Percentiles rank a stretch among this genome's conserved stretches.
Evolutionary conservation across 2,113 vertebrate species (phyloP).

Genomic region (crab-eating macaque (Macaca fascicularis)): DNA sequence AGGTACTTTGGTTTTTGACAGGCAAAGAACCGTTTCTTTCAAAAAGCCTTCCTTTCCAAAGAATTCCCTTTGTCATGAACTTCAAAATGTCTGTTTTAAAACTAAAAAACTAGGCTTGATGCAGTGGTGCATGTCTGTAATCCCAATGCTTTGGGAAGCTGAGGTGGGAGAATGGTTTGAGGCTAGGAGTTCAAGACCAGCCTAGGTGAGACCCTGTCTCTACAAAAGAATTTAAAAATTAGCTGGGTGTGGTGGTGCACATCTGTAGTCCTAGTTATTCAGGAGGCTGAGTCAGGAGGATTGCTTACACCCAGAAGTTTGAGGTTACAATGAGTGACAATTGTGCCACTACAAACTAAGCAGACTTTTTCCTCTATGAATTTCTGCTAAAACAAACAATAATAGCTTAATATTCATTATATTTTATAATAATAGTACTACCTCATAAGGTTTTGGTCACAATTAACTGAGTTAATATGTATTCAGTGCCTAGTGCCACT

Average conservation of each 20-base stretch:
- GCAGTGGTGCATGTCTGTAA: no score
- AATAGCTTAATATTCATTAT: neutral
- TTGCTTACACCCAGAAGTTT: neutral
- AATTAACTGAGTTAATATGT: neutral
- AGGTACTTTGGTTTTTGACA: neutral
- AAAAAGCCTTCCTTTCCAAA: neutral
- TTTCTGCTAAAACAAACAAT: neutral
- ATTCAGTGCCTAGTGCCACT: neutral
- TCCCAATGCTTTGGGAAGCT: no score
- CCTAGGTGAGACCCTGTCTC: no score
- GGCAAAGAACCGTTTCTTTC: neutral
- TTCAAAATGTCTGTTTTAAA: constrained; percentile 27
- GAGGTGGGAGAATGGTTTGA: no score
- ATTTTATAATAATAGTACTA: constrained; percentile 7
- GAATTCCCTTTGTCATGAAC: neutral
- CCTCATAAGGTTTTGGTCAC: neutral
- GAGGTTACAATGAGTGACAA: neutral
- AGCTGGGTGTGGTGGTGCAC: no score
- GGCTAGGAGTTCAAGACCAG: no score
- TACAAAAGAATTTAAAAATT: no score
- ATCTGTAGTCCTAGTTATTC: no score
- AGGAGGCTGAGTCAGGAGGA: no score
- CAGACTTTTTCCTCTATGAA: neutral
- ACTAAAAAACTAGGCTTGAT: neutral
- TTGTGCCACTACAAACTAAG: neutral